phyloP scores from a whole-genome alignment of 64 coral and sea anemone species.

The Hydrozoanthus tunicans region DNA sequence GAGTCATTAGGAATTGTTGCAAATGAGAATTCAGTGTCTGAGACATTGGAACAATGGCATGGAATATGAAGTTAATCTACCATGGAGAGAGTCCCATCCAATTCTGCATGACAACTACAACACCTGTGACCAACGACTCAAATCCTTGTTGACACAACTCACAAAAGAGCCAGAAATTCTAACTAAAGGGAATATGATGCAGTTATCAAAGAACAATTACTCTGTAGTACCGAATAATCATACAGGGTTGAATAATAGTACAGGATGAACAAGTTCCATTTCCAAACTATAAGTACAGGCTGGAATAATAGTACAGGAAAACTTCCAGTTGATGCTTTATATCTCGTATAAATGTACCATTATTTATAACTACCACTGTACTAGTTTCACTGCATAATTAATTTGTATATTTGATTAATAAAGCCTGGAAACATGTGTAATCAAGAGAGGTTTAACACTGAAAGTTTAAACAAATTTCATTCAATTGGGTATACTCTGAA shows the following conservation, averaged over 20 bases:
- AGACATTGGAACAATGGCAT: constrained; percentile 25
- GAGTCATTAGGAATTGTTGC: constrained; percentile 18
- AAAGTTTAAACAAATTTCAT: too few species aligned
- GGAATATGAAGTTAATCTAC: constrained; percentile 13
- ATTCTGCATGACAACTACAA: neutral
- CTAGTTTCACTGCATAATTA: neutral
- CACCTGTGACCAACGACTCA: neutral
- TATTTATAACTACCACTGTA: neutral
- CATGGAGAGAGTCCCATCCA: neutral
- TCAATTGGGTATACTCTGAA: too few species aligned
- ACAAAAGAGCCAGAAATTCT: neutral
- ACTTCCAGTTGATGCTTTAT: neutral
- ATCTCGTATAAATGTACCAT: neutral
- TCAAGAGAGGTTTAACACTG: too few species aligned
- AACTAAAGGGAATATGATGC: neutral
- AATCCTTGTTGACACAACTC: neutral
- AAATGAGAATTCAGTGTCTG: constrained; percentile 16
- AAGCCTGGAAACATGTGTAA: neutral
- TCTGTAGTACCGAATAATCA: neutral
- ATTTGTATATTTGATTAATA: neutral
- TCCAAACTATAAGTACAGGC: neutral
- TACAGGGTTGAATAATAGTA: too few species aligned
- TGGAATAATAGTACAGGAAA: too few species aligned
- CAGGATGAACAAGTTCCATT: neutral
- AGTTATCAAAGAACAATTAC: neutral